A percentile compares a stretch with the other conserved stretches of the same genome.
Conservation (phyloP, 1,140 invertebrate species). For the Drosophila orena region DNA sequence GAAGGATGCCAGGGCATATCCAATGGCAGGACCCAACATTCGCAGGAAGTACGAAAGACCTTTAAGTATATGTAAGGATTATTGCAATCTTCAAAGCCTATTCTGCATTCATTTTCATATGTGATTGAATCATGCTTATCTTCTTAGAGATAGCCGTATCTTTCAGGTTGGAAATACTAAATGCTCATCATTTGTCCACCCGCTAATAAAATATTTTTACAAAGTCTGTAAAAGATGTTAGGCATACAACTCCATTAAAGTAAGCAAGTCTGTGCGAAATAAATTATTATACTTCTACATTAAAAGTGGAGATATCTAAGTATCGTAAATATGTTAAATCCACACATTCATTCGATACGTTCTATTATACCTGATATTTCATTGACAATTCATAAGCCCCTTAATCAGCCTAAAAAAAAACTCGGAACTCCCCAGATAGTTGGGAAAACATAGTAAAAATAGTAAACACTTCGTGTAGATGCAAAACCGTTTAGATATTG, state of each 20-base stretch:
- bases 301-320: too few species aligned
- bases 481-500: neutral
- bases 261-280: neutral
- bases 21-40: conserved; percentile 90
- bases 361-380: too few species aligned
- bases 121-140: neutral
- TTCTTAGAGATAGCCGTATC: neutral
- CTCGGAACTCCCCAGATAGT: neutral
- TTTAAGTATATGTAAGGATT: conserved; percentile 43
- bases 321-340: too few species aligned
- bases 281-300: too few species aligned
- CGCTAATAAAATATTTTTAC: conserved; percentile 1
- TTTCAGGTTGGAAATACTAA: neutral
- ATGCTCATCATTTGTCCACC: neutral
- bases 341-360: too few species aligned
- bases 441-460: conserved; percentile 4
- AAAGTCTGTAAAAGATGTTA: neutral
- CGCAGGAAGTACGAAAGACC: conserved; percentile 89
- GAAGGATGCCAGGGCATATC: conserved; percentile 89
- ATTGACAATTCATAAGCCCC: too few species aligned
- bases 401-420: conserved; percentile 2
- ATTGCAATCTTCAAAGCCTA: neutral
- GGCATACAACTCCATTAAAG: neutral
- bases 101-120: neutral
- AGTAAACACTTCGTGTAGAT: neutral